Conservation (phyloP, 2,797 vertebrate genomes). For the Chelon auratus region DNA sequence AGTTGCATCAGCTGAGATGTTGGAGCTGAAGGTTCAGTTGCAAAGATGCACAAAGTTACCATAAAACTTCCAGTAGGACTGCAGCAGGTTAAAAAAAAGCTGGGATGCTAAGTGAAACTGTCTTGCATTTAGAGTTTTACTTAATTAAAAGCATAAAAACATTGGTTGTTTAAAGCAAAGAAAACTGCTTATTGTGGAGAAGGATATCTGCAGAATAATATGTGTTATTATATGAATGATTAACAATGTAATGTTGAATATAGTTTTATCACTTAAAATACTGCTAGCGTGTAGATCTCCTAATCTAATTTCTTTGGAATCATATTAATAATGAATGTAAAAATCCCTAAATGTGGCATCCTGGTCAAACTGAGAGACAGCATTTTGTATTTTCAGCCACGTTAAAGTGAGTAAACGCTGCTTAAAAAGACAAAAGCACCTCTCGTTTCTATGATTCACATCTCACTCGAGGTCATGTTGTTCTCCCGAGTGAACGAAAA, state of each 20-base stretch:
- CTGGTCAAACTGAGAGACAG: not conserved
- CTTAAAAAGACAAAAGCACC: not conserved
- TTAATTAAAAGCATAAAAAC: no score
- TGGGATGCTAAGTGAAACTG: no score
- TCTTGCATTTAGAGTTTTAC: no score
- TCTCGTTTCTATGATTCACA: not conserved
- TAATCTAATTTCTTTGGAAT: no score
- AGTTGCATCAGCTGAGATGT: not conserved
- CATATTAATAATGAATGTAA: no score
- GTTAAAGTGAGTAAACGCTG: not conserved
- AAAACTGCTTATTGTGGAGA: not conserved
- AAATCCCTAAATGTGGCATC: not conserved
- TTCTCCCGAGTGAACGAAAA: conserved; percentile 8
- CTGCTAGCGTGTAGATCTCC: no score
- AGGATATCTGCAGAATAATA: not conserved
- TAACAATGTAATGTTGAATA: no score
- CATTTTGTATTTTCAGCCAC: not conserved
- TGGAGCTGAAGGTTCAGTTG: not conserved
- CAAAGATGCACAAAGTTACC: no score
- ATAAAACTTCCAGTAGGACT: no score
- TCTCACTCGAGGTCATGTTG: not conserved
- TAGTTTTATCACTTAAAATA: no score
- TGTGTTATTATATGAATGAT: not conserved
- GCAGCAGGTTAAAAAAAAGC: no score
- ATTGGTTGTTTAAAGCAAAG: not conserved